Conservation (phyloP, 2,888 invertebrate species). For the Melipona beecheii region DNA sequence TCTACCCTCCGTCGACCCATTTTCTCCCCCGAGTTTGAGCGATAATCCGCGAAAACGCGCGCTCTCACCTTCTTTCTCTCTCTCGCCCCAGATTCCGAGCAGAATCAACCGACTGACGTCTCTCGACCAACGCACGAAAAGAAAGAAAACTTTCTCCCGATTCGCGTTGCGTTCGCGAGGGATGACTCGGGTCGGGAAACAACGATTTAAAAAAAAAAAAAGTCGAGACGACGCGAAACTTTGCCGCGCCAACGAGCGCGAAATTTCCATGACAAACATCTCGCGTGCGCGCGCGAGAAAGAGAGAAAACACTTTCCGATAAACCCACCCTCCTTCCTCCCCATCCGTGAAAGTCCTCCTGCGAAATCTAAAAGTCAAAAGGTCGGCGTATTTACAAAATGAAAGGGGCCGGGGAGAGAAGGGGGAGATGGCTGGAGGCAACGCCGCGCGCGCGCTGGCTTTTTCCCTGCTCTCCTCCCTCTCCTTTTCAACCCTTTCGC, state of each 20-base stretch:
- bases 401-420: not conserved
- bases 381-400: constrained; percentile 40
- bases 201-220: not conserved
- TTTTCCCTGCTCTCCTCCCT: constrained; percentile 15
- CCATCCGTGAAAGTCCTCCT: not conserved
- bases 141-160: no score
- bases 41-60: constrained; percentile 3
- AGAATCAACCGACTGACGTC: no score
- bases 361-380: constrained; percentile 46
- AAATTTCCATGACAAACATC: constrained; percentile 43
- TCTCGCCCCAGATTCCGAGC: no score
- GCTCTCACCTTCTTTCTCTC: no score
- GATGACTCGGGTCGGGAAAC: not conserved
- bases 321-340: not conserved
- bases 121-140: no score
- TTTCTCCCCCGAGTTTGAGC: constrained; percentile 22
- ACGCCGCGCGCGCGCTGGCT: constrained; percentile 2
- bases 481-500: not conserved
- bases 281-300: not conserved
- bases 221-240: not conserved
- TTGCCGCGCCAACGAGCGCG: no score
- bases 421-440: constrained; percentile 8
- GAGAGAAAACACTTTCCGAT: constrained; percentile 3
- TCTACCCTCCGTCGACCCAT: constrained; percentile 56
- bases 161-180: no score